Evolutionary conservation across 2,113 vertebrate species (phyloP).

Genomic region (Ophthalmolycus amberensis): DNA sequence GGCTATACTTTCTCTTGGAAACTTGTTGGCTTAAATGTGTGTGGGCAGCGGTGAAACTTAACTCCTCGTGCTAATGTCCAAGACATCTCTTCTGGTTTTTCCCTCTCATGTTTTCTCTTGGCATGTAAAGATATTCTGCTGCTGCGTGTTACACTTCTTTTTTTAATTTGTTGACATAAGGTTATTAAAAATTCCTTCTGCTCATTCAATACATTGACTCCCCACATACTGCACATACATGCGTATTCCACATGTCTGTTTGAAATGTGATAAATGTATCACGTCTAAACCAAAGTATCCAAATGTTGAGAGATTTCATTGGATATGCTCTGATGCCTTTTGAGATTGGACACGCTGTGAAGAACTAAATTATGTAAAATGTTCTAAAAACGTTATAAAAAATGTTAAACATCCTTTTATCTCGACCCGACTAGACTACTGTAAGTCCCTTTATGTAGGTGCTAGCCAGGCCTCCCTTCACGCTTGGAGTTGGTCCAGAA

Average conservation of each 20-base stretch:
- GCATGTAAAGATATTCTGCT: slow-evolving; percentile 39
- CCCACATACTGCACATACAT: neutral
- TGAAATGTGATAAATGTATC: slow-evolving; percentile 3
- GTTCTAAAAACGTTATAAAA: neutral
- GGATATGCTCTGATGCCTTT: slow-evolving; percentile 12
- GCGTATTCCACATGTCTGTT: neutral
- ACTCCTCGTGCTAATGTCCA: slow-evolving; percentile 55
- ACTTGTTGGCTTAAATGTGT: slow-evolving; percentile 67
- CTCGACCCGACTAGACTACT: neutral
- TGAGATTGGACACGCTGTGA: neutral
- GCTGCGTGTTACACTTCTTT: slow-evolving; percentile 27
- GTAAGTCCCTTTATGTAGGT: neutral
- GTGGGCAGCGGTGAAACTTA: slow-evolving; percentile 64
- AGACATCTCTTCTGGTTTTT: slow-evolving; percentile 49
- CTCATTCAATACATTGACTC: neutral
- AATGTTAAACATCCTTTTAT: neutral
- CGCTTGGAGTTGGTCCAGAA: neutral
- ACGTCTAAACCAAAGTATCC: neutral
- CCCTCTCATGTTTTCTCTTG: slow-evolving; percentile 45
- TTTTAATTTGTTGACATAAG: slow-evolving; percentile 28
- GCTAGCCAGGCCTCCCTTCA: neutral
- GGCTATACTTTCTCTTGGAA: slow-evolving; percentile 70
- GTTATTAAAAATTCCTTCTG: neutral
- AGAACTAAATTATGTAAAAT: neutral
- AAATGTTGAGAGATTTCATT: neutral